Evolutionary conservation across 2,888 invertebrate genomes (phyloP).

Genomic region (Pecten maximus): DNA sequence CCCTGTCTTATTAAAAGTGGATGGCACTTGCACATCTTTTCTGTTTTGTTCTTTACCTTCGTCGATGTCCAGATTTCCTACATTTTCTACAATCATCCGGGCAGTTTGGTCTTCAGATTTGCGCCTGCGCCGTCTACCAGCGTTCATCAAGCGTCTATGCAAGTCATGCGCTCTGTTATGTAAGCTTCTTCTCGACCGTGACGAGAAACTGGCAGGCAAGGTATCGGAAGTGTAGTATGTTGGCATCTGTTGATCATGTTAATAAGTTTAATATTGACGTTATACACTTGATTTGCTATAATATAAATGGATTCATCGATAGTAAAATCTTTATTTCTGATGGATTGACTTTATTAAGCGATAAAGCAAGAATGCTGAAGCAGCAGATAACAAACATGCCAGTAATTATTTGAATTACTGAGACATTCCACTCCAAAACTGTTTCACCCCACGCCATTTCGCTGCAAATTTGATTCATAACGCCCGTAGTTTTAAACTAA

Average conservation of each 20-base stretch:
- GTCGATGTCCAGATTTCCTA: neutral
- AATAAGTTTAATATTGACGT: too few species aligned
- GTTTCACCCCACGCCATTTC: too few species aligned
- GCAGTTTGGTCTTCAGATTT: conserved; percentile 16
- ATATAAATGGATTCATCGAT: too few species aligned
- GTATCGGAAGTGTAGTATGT: conserved; percentile 16
- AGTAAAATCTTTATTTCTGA: too few species aligned
- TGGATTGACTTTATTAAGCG: too few species aligned
- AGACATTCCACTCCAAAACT: too few species aligned
- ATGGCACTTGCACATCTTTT: neutral
- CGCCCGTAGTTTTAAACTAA: too few species aligned
- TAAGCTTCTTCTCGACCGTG: neutral
- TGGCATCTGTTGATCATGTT: neutral
- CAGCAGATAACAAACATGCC: too few species aligned
- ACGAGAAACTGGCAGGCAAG: neutral
- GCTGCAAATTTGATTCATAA: too few species aligned
- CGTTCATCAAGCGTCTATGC: conserved; percentile 24
- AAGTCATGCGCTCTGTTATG: conserved; percentile 21
- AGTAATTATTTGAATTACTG: too few species aligned
- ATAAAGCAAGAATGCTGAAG: too few species aligned
- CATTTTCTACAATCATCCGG: conserved; percentile 19
- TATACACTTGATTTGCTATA: too few species aligned
- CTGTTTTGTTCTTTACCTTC: neutral
- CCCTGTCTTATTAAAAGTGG: neutral
- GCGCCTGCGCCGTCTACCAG: conserved; percentile 15